Evolutionary conservation across 2,888 invertebrate species (phyloP).

Genomic region (Dysmachus trigonus): DNA sequence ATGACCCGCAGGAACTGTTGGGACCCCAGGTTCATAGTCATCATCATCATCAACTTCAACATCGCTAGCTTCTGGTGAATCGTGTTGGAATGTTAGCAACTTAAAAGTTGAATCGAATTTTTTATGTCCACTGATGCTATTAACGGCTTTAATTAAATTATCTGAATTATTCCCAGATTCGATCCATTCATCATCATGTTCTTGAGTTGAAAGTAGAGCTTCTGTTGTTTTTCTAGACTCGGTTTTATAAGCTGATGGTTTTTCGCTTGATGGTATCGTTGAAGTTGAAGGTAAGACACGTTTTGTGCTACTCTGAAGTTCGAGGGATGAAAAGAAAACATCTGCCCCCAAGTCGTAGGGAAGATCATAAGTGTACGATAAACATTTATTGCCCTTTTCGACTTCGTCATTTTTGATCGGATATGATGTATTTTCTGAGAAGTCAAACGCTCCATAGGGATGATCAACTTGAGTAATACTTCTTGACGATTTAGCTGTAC

Average conservation of each 20-base stretch:
- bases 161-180: slow-evolving; percentile 55
- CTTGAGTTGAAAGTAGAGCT: slow-evolving; percentile 59
- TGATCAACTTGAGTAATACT: slow-evolving; percentile 54
- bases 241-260: slow-evolving; percentile 59
- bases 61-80: slow-evolving; percentile 57
- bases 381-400: slow-evolving; percentile 58
- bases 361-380: slow-evolving; percentile 63
- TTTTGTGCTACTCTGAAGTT: slow-evolving; percentile 78
- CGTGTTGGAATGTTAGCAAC: slow-evolving; percentile 57
- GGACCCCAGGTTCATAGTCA: slow-evolving; percentile 68
- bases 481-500: slow-evolving; percentile 63
- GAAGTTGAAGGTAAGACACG: slow-evolving; percentile 23
- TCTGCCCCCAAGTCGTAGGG: slow-evolving; percentile 78
- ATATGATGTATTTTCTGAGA: slow-evolving; percentile 53
- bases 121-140: slow-evolving; percentile 70
- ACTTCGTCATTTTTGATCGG: slow-evolving; percentile 52
- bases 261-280: slow-evolving; percentile 64
- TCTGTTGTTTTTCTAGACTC: slow-evolving; percentile 64
- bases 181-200: slow-evolving; percentile 59
- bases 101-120: slow-evolving; percentile 66
- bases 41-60: slow-evolving; percentile 62
- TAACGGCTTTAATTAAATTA: slow-evolving; percentile 73
- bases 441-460: slow-evolving; percentile 57
- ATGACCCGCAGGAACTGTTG: slow-evolving; percentile 67
- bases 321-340: slow-evolving; percentile 86